Conservation (phyloP, 2,888 invertebrate genomes). For the Drosophila sordidula region DNA sequence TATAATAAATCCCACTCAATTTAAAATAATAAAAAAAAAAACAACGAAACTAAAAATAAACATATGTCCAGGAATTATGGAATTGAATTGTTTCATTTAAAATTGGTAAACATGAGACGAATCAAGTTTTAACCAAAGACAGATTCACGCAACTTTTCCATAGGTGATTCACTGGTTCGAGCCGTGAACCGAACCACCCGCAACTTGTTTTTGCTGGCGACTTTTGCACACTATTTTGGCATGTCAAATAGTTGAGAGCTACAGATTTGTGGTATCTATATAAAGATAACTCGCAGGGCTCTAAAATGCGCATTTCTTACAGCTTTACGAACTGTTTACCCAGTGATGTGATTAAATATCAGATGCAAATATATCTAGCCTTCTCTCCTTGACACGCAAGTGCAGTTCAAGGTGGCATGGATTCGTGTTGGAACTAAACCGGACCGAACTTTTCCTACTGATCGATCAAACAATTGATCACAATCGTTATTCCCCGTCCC, state of each 20-base stretch:
- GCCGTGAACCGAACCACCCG: background rate
- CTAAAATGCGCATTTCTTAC: conserved; percentile 22
- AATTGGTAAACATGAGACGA: too few relatives aligned
- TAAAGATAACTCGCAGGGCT: conserved; percentile 22
- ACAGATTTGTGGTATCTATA: conserved; percentile 41
- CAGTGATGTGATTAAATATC: background rate
- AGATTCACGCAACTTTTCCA: background rate
- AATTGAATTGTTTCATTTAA: too few relatives aligned
- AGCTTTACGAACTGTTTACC: conserved; percentile 35
- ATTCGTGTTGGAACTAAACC: too few relatives aligned
- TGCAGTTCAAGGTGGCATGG: conserved; percentile 53
- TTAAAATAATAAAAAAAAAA: too few relatives aligned
- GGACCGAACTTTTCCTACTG: too few relatives aligned
- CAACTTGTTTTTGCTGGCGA: background rate
- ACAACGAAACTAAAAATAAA: too few relatives aligned
- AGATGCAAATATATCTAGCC: conserved; percentile 2
- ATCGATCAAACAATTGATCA: too few relatives aligned
- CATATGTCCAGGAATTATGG: too few relatives aligned
- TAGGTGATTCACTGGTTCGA: background rate
- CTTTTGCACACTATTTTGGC: conserved; percentile 32
- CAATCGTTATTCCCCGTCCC: background rate
- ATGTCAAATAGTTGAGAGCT: conserved; percentile 35
- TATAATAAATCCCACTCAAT: too few relatives aligned
- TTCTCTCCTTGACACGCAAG: conserved; percentile 29
- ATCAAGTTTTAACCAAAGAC: too few relatives aligned